A percentile compares a stretch with the other conserved stretches of the same genome.
Conservation (phyloP, 2,113 vertebrate species). For the Cyphomyrus plagiostoma region DNA sequence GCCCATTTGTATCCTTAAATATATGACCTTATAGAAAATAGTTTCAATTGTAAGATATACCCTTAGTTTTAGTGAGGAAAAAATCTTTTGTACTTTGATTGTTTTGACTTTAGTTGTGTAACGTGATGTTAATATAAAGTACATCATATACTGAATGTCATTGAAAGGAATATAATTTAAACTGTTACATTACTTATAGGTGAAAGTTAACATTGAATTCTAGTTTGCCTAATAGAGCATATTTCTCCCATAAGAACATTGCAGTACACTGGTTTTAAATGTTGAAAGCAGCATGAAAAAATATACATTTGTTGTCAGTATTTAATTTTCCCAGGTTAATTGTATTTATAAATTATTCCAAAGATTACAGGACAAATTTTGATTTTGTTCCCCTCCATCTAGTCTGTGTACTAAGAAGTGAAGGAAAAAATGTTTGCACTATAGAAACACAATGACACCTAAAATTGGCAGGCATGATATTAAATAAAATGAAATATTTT, state of each 20-base stretch:
- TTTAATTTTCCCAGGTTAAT: background rate
- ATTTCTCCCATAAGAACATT: constrained; percentile 8
- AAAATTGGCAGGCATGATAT: constrained; percentile 14
- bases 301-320: constrained; percentile 10
- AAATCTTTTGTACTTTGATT: constrained; percentile 8
- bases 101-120: background rate
- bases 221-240: background rate
- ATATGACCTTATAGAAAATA: background rate
- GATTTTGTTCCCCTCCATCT: background rate
- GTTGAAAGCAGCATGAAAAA: constrained; percentile 18
- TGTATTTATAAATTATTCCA: constrained; percentile 10
- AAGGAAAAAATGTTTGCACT: background rate
- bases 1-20: background rate
- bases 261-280: constrained; percentile 7
- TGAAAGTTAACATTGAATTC: constrained; percentile 7
- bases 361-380: background rate
- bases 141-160: constrained; percentile 12
- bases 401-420: background rate
- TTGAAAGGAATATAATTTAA: background rate
- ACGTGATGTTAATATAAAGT: constrained; percentile 12
- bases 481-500: constrained; percentile 20
- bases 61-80: background rate
- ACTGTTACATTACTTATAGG: background rate
- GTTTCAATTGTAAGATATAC: constrained; percentile 10
- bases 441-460: constrained; percentile 1